A percentile compares a stretch with the other conserved stretches of the same genome.
Conservation (phyloP, 2,113 vertebrate genomes). For the Leucoraja erinaceus region DNA sequence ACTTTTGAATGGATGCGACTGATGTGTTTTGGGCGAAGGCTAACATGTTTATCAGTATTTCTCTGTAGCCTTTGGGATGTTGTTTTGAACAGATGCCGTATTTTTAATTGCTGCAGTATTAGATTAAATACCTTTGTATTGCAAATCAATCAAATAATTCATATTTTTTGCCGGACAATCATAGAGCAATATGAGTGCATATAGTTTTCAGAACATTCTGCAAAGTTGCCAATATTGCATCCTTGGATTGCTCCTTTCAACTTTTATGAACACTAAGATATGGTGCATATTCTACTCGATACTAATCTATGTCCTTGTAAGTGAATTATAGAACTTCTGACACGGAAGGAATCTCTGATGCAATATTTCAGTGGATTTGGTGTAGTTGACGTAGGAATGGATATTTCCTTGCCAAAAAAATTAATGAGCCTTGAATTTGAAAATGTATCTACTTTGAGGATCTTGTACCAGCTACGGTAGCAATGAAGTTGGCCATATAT, state of each 20-base stretch:
- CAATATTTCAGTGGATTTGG: not conserved
- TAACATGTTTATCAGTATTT: too few species aligned
- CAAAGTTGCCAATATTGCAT: not conserved
- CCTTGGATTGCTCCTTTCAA: not conserved
- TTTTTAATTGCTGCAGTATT: not conserved
- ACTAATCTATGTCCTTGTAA: not conserved
- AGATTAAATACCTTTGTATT: not conserved
- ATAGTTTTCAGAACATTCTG: not conserved
- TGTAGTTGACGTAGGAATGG: not conserved
- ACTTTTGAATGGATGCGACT: not conserved
- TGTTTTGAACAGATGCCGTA: not conserved
- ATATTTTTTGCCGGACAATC: not conserved
- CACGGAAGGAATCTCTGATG: not conserved
- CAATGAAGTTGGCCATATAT: not conserved
- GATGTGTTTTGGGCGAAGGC: not conserved
- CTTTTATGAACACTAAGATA: not conserved
- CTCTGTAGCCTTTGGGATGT: not conserved
- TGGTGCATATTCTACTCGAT: not conserved
- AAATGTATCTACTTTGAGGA: not conserved
- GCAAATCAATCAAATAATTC: not conserved
- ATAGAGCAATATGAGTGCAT: not conserved
- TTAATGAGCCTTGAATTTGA: not conserved
- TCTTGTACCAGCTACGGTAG: not conserved
- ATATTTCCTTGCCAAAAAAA: not conserved
- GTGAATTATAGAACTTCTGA: not conserved